Conservation (phyloP, 2,797 vertebrate genomes). For the Cuculus canorus region DNA sequence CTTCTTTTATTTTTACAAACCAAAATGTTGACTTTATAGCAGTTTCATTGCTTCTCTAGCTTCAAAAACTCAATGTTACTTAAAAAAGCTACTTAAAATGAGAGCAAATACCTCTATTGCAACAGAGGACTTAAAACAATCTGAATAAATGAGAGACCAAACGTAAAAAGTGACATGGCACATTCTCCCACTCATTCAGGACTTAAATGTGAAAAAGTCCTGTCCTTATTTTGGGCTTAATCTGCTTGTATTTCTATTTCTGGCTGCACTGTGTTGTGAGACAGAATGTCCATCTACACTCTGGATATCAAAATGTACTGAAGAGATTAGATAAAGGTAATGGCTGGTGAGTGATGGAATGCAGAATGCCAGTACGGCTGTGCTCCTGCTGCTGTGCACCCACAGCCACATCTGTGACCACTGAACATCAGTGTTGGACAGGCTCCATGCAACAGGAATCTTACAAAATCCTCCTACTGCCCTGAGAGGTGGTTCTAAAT, state of each 20-base stretch:
- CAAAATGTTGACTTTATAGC: background rate
- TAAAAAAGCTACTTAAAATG: background rate
- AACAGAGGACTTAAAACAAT: background rate
- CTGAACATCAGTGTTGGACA: rapidly evolving
- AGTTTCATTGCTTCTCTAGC: background rate
- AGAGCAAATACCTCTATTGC: background rate
- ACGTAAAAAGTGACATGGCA: background rate
- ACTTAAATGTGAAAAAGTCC: background rate
- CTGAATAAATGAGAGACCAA: background rate
- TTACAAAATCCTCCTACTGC: background rate
- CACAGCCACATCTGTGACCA: rapidly evolving
- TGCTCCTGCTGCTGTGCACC: rapidly evolving
- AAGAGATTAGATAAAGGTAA: conserved; percentile 38
- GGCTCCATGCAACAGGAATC: background rate
- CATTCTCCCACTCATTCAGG: background rate
- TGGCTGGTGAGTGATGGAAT: conserved; percentile 30
- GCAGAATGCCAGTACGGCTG: rapidly evolving
- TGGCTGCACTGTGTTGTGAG: background rate
- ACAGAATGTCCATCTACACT: background rate
- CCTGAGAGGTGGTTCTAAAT: background rate
- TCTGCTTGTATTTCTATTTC: conserved; percentile 36
- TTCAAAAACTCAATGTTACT: background rate
- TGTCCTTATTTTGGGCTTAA: conserved; percentile 17
- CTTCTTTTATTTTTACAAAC: background rate
- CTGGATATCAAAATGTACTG: background rate